phyloP scores from a whole-genome alignment of 2,113 vertebrate species.

The Corvus moneduloides region DNA sequence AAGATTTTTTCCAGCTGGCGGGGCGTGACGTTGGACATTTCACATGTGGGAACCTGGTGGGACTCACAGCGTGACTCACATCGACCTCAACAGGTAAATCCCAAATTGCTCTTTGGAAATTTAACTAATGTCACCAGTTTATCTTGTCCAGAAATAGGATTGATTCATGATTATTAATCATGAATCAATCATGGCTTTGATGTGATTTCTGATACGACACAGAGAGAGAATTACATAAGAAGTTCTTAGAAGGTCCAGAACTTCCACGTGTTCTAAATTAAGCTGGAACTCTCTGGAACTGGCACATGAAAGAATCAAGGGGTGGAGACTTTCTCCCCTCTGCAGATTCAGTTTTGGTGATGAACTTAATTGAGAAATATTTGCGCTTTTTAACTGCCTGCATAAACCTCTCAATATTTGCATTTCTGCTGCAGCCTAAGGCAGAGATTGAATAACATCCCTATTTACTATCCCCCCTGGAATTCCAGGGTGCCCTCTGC shows the following conservation, averaged over 20 bases:
- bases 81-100: not conserved
- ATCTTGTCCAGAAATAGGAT: not conserved
- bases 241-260: not conserved
- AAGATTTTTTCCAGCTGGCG: not conserved
- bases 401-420: not conserved
- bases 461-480: not conserved
- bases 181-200: not conserved
- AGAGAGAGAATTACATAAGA: not conserved
- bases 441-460: too few species aligned
- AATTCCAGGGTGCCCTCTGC: not conserved
- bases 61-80: not conserved
- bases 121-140: not conserved
- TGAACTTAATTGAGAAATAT: not conserved
- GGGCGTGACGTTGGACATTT: not conserved
- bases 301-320: not conserved
- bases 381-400: not conserved
- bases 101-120: slow-evolving; percentile 21
- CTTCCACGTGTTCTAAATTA: not conserved
- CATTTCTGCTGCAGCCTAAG: not conserved
- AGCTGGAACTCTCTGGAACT: not conserved
- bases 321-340: not conserved
- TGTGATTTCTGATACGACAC: not conserved
- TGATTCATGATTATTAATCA: not conserved
- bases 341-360: not conserved
- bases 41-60: not conserved